Evolutionary conservation across 2,113 vertebrate species (phyloP).

Genomic region (Petaurus breviceps): DNA sequence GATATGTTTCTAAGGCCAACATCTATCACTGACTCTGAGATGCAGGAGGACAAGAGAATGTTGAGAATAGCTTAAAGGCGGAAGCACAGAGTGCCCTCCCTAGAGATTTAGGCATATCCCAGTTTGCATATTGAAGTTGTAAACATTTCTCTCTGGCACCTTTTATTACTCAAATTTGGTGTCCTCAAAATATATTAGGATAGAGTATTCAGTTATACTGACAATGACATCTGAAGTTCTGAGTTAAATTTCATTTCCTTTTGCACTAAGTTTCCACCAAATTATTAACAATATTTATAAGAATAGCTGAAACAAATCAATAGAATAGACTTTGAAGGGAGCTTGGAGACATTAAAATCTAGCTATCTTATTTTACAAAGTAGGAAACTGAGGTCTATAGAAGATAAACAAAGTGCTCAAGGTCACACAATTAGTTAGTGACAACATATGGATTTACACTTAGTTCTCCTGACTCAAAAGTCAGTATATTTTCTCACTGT

Average conservation of each 20-base stretch:
- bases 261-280: not conserved
- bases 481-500: not conserved
- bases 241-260: not conserved
- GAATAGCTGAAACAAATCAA: not conserved
- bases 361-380: not conserved
- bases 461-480: not conserved
- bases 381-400: not conserved
- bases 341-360: not conserved
- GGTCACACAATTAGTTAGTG: not conserved
- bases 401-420: not conserved
- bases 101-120: not conserved
- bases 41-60: slow-evolving; percentile 29
- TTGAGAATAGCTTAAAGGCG: slow-evolving; percentile 1
- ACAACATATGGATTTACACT: not conserved
- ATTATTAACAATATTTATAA: not conserved
- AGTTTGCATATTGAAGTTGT: not conserved
- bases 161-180: not conserved
- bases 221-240: slow-evolving; percentile 15
- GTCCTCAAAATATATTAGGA: not conserved
- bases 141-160: not conserved
- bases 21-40: slow-evolving; percentile 39
- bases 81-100: not conserved
- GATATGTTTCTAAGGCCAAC: slow-evolving; percentile 11
- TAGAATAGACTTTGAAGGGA: not conserved
- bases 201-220: not conserved